These are phyloP conservation scores for Ceratosolen solmsi DNA, from an alignment of 1,140 invertebrate genomes.

Conservation along the genomic window DNA sequence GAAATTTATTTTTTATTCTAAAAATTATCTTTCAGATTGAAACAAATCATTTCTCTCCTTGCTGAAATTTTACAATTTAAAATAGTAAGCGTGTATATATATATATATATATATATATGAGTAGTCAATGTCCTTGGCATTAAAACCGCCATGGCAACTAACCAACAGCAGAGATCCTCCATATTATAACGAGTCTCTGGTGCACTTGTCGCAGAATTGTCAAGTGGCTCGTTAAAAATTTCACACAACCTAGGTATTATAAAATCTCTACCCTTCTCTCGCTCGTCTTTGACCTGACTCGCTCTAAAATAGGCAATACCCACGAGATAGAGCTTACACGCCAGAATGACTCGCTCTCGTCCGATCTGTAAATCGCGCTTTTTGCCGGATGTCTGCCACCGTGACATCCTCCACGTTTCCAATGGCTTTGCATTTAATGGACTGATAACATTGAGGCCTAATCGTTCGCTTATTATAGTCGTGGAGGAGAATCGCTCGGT, in stretches of 20 bases:
- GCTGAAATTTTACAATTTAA: neutral
- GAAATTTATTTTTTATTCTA: too few relatives aligned
- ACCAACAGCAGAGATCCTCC: neutral
- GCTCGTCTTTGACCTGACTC: neutral
- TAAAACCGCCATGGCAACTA: neutral
- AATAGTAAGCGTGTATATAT: neutral
- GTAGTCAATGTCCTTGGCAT: neutral
- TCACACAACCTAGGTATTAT: slow-evolving; percentile 17
- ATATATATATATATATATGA: too few relatives aligned
- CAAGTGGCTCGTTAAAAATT: slow-evolving; percentile 39
- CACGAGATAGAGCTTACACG: neutral
- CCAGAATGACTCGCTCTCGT: slow-evolving; percentile 4
- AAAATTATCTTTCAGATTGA: too few relatives aligned
- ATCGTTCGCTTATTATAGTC: slow-evolving; percentile 39
- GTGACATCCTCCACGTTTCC: neutral
- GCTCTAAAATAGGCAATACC: slow-evolving; percentile 20
- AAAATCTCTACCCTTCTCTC: neutral
- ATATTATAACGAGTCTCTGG: slow-evolving; percentile 6
- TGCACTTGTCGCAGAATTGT: neutral
- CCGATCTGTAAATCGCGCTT: slow-evolving; percentile 25
- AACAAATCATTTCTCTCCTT: too few relatives aligned
- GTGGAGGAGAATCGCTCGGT: neutral
- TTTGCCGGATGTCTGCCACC: slow-evolving; percentile 3
- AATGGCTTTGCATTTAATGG: slow-evolving; percentile 8
- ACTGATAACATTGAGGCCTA: neutral